A percentile compares a stretch with the other conserved stretches of the same genome.
phyloP scores from a whole-genome alignment of 2,113 vertebrate species.

The Machaerirhynchus nigripectus region DNA sequence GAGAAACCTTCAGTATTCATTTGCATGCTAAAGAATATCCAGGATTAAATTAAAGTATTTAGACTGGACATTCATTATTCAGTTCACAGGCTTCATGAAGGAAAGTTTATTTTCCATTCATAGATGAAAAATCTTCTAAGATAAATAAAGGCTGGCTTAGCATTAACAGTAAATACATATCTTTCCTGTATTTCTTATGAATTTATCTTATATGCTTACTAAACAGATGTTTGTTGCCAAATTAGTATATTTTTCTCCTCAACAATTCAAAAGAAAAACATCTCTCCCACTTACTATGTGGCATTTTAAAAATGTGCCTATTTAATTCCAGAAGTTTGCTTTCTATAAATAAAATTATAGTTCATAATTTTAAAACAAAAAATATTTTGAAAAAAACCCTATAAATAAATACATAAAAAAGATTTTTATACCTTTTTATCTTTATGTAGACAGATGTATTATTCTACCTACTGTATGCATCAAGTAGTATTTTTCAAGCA shows the following conservation, averaged over 20 bases:
- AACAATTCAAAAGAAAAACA: constrained; percentile 53
- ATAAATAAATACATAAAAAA: not conserved
- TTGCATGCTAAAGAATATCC: constrained; percentile 78
- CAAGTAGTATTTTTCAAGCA: constrained; percentile 39
- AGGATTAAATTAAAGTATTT: constrained; percentile 79
- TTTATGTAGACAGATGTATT: constrained; percentile 28
- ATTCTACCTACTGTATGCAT: constrained; percentile 25
- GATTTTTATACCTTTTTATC: constrained; percentile 15
- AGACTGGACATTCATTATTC: constrained; percentile 78
- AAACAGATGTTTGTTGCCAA: constrained; percentile 63
- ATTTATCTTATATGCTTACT: constrained; percentile 70
- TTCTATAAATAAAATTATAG: constrained; percentile 56
- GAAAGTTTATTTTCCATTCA: constrained; percentile 77
- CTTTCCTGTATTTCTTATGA: constrained; percentile 65
- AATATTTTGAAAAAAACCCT: not conserved
- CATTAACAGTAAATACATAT: constrained; percentile 69
- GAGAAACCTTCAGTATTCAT: constrained; percentile 76
- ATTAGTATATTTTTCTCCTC: constrained; percentile 66
- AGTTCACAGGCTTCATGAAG: constrained; percentile 75
- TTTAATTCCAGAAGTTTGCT: constrained; percentile 54
- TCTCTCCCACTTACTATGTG: not conserved
- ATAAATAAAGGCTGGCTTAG: constrained; percentile 71
- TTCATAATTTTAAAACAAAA: not conserved
- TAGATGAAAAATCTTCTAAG: constrained; percentile 71
- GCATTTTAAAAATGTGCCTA: constrained; percentile 46